Conservation (phyloP, 1,140 invertebrate species). For the Aphidius ervi region DNA sequence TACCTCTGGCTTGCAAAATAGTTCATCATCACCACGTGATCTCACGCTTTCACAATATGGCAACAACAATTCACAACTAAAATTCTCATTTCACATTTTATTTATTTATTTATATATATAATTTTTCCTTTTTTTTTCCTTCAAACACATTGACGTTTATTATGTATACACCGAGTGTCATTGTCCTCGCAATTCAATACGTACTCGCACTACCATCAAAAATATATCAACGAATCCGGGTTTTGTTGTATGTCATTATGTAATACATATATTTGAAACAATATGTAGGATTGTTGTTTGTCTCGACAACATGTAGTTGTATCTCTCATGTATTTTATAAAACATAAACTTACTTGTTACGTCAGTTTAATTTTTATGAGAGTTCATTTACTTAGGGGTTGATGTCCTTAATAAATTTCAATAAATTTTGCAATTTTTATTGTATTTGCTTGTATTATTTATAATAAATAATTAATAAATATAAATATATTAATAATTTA, state of each 20-base stretch:
- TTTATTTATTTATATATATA: background rate
- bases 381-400: conserved; percentile 17
- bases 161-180: conserved; percentile 5
- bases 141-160: background rate
- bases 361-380: conserved; percentile 21
- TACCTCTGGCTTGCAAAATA: too few species aligned
- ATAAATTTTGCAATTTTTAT: background rate
- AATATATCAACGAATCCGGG: too few species aligned
- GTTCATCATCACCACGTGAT: conserved; percentile 23
- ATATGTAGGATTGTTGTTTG: too few species aligned
- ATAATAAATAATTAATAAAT: too few species aligned
- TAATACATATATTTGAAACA: too few species aligned
- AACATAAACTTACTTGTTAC: conserved; percentile 24
- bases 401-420: conserved; percentile 10
- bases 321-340: background rate
- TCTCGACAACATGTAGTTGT: background rate
- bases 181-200: conserved; percentile 25
- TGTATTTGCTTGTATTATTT: too few species aligned
- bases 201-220: conserved; percentile 16
- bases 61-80: conserved; percentile 1
- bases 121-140: background rate
- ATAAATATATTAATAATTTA: too few species aligned
- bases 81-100: background rate
- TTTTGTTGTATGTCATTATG: too few species aligned
- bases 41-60: conserved; percentile 38